Base-by-base conservation (phyloP, 2,888 invertebrate species). In the Hyposoter didymator region DNA sequence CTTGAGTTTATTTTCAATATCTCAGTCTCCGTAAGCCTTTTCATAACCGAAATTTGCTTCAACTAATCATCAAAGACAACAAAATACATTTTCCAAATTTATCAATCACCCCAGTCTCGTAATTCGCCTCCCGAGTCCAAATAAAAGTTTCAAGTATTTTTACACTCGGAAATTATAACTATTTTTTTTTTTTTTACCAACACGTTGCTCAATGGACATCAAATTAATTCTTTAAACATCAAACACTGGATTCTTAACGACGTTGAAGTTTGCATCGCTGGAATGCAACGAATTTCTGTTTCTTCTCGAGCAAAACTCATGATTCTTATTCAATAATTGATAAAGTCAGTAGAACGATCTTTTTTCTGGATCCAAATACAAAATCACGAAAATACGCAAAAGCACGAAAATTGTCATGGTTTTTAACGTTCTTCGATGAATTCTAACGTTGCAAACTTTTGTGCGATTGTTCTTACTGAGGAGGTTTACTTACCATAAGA, bases 401-500 rank as follows among this genome's bases (percentile, higher is more conserved):
- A n/a, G 28, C 2, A 28, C 28, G 28, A 28, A 28, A 28, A 28
- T 28, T 1, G 28, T 28, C 28, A 28, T 28, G 28, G 28, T 28
- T 1, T 28, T 28, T 28, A 2, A 28, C 0, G 10, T 39, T 39
- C 10, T 39, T 39, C 10, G 1, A 39, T 10, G 0, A 10, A 39
- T 39, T 5, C 39, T 0, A 39, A 8, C 39, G 39, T 39, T 39
- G 39, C 39, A 39, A 39, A 39, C 39, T 39, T 39, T 10, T 0
- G 39, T 39, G 39, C 5, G 6, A 6, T 32, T 2, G 4, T 32
- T 39, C 8, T 5, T 39, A 39, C 39, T 39, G 0, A 12, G 17
- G 7, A 39, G 7, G 4, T 22, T 52, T 22, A 19, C 52, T 88
- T 90, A 92, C 93, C 91, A 87, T 91, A 92, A 43, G 88, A 89